Evolutionary conservation across 2,113 vertebrate species (phyloP).

Genomic region (Rhombomys opimus): DNA sequence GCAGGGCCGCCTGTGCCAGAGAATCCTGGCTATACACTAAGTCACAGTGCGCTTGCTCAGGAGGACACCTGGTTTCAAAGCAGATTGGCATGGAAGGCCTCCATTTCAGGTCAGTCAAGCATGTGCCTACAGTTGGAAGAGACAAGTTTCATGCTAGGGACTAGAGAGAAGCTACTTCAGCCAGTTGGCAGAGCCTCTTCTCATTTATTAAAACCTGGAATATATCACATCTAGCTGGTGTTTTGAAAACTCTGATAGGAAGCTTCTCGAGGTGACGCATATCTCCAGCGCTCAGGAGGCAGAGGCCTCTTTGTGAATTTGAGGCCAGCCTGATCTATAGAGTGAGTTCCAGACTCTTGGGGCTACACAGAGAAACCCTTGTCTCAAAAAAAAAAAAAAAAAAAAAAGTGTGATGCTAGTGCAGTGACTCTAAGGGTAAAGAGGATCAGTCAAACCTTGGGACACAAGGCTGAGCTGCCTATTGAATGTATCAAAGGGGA

Average conservation of each 20-base stretch:
- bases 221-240: not conserved
- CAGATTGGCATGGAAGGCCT: not conserved
- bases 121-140: not conserved
- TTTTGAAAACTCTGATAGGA: not conserved
- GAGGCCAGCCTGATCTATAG: not conserved
- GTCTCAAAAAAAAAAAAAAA: not conserved
- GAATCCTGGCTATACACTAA: not conserved
- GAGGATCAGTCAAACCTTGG: not conserved
- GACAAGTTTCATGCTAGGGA: not conserved
- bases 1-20: not conserved
- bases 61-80: not conserved
- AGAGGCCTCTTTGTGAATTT: not conserved
- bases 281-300: not conserved
- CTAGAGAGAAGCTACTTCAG: not conserved
- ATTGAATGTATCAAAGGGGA: not conserved
- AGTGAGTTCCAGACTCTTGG: not conserved
- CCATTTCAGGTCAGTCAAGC: not conserved
- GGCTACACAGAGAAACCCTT: not conserved
- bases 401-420: not conserved
- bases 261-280: not conserved
- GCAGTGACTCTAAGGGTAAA: no score
- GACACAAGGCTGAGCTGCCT: not conserved
- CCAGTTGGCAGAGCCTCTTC: not conserved
- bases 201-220: not conserved
- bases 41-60: not conserved